phyloP scores from a whole-genome alignment of 64 coral and sea anemone genomes.

The Stichodactyla helianthus region DNA sequence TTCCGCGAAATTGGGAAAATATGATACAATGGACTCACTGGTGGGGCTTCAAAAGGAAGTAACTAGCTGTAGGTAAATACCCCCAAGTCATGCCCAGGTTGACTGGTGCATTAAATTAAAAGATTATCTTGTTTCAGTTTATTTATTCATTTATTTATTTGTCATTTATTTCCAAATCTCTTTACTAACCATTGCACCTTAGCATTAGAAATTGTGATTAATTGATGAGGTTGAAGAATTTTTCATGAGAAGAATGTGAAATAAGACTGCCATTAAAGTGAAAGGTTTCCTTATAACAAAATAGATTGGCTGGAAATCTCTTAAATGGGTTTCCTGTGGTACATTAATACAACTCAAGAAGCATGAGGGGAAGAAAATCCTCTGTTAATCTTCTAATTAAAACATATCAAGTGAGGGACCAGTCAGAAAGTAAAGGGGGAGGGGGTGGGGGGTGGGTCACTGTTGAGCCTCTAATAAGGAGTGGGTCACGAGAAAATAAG shows the following conservation, averaged over 20 bases:
- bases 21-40: too few species aligned
- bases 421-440: too few species aligned
- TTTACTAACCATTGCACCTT: not conserved
- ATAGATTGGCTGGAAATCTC: not conserved
- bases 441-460: too few species aligned
- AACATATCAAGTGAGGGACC: too few species aligned
- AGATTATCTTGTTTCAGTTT: not conserved
- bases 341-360: not conserved
- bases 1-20: too few species aligned
- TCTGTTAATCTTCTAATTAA: too few species aligned
- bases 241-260: not conserved
- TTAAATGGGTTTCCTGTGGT: not conserved
- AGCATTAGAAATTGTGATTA: not conserved
- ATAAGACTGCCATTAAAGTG: not conserved
- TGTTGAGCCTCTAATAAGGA: too few species aligned
- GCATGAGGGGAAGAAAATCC: too few species aligned
- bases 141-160: not conserved
- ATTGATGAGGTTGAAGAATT: not conserved
- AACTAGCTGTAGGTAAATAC: too few species aligned
- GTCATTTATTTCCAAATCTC: not conserved
- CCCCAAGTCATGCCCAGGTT: too few species aligned
- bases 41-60: too few species aligned
- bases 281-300: not conserved
- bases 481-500: too few species aligned
- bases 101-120: not conserved